A percentile compares a stretch with the other conserved stretches of the same genome.
These are phyloP conservation scores for Tetragonisca angustula DNA, from an alignment of 2,888 invertebrate species.

Conservation along the genomic window DNA sequence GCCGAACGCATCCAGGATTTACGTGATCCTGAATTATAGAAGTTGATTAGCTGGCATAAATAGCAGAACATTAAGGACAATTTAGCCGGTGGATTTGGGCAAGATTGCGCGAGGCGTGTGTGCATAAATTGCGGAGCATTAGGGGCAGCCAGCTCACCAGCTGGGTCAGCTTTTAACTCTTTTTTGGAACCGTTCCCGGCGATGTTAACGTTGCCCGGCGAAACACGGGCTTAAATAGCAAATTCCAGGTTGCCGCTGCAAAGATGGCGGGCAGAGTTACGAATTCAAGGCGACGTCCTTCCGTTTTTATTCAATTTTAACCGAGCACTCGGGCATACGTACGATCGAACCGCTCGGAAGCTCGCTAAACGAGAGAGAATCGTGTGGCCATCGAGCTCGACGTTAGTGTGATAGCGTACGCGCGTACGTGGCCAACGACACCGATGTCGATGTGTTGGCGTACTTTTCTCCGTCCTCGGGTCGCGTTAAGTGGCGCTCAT, in stretches of 20 bases:
- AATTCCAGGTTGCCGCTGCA: neutral
- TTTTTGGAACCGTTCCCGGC: neutral
- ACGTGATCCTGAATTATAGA: neutral
- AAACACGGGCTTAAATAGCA: neutral
- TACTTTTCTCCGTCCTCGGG: constrained; percentile 36
- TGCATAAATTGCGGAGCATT: constrained; percentile 30
- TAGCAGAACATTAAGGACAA: neutral
- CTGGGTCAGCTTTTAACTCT: constrained; percentile 27
- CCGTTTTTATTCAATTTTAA: constrained; percentile 26
- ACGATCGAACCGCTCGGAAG: constrained; percentile 17
- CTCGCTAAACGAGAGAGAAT: constrained; percentile 25
- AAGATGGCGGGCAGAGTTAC: neutral
- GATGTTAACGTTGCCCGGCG: neutral
- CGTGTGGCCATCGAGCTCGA: constrained; percentile 34
- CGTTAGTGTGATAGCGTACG: constrained; percentile 20
- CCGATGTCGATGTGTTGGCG: neutral
- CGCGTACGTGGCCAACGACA: constrained; percentile 6
- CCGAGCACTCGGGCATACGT: neutral
- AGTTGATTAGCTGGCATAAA: constrained; percentile 21
- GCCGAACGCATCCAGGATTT: neutral
- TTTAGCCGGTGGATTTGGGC: constrained; percentile 6
- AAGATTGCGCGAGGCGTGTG: constrained; percentile 5
- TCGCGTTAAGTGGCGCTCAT: constrained; percentile 53
- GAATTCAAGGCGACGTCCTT: neutral
- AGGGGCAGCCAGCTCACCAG: constrained; percentile 6